A percentile compares a stretch with the other conserved stretches of the same genome.
Conservation (phyloP, 2,113 vertebrate species). For the Pseudorectes ferrugineus region DNA sequence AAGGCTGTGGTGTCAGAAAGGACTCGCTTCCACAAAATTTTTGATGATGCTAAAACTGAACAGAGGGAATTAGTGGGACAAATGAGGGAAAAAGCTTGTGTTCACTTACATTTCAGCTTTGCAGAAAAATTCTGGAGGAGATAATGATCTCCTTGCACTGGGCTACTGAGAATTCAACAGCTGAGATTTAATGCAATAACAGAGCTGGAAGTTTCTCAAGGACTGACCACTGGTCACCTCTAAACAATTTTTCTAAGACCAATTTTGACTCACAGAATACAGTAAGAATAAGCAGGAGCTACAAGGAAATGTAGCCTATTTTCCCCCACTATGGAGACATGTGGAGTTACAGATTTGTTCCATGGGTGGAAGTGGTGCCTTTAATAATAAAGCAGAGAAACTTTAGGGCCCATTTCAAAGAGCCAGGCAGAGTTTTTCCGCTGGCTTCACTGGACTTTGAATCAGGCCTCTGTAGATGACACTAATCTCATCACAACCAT, state of each 20-base stretch:
- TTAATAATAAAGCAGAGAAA: not conserved
- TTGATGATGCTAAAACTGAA: not conserved
- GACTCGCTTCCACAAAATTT: not conserved
- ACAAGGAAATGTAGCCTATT: not conserved
- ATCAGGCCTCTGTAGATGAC: not conserved
- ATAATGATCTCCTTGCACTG: not conserved
- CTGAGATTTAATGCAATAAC: not conserved
- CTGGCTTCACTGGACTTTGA: not conserved
- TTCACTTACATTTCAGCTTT: not conserved
- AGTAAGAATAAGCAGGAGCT: not conserved
- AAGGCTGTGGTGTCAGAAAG: not conserved
- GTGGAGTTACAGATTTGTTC: not conserved
- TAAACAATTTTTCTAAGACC: not conserved
- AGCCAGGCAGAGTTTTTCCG: not conserved
- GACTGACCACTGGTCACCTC: not conserved
- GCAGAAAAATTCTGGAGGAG: not conserved
- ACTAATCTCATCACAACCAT: constrained; percentile 33
- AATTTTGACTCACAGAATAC: not conserved
- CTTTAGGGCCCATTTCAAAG: not conserved
- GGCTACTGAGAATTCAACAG: not conserved
- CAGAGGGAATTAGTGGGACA: not conserved
- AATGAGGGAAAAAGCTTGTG: not conserved
- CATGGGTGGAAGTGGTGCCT: not conserved
- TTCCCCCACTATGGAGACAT: not conserved
- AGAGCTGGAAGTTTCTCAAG: not conserved